Evolutionary conservation across 2,113 vertebrate species (phyloP).

Genomic region (Crotophaga sulcirostris): DNA sequence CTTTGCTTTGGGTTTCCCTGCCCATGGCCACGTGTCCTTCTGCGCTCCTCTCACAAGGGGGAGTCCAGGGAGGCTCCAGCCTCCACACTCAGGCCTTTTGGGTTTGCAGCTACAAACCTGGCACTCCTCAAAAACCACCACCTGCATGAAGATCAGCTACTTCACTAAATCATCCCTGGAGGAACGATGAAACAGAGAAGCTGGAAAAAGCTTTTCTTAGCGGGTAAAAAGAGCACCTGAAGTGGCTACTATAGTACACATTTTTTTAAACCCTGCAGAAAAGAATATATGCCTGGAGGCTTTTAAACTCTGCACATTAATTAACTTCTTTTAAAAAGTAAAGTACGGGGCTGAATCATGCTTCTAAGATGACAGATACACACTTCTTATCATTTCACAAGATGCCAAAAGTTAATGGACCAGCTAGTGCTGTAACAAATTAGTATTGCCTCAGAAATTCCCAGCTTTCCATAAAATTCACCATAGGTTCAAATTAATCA

Average conservation of each 20-base stretch:
- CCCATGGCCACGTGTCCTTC: neutral
- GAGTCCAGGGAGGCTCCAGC: neutral
- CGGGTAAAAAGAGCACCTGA: neutral
- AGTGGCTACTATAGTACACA: neutral
- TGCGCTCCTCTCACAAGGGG: slow-evolving; percentile 3
- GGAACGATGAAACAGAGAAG: neutral
- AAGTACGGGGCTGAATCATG: neutral
- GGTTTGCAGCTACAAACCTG: neutral
- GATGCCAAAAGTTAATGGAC: neutral
- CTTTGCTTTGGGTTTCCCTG: neutral
- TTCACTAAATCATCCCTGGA: neutral
- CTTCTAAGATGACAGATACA: neutral
- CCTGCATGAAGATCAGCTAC: fast-evolving
- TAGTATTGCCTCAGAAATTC: neutral
- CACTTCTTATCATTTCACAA: neutral
- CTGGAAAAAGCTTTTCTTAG: neutral
- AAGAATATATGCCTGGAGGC: neutral
- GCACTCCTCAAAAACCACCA: neutral
- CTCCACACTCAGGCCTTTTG: neutral
- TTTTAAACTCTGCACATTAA: neutral
- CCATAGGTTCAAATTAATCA: neutral
- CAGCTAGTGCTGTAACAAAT: neutral
- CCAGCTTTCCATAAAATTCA: neutral
- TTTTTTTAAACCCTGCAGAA: neutral
- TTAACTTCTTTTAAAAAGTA: neutral